Evolutionary conservation across 2,113 vertebrate species (phyloP).

Genomic region (Tetrax tetrax): DNA sequence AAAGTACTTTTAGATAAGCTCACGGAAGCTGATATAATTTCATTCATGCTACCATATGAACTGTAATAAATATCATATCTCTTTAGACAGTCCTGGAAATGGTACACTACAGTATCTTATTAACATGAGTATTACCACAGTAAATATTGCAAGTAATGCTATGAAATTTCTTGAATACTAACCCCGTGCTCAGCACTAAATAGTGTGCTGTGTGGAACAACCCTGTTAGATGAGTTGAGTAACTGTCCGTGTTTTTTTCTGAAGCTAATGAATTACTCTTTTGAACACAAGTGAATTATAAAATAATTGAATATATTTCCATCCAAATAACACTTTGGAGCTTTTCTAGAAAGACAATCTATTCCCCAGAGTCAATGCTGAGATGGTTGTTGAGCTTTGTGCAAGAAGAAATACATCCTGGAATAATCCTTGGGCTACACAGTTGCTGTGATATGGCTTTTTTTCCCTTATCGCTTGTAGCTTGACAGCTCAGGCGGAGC

Average conservation of each 20-base stretch:
- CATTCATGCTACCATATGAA: not conserved
- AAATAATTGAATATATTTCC: not conserved
- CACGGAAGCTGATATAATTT: not conserved
- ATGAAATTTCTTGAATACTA: not conserved
- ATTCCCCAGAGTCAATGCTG: not conserved
- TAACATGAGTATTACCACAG: not conserved
- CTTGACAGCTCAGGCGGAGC: not conserved
- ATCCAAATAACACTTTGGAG: not conserved
- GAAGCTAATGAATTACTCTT: not conserved
- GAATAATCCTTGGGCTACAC: accelerated
- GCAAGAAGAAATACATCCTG: not conserved
- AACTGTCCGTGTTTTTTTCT: not conserved
- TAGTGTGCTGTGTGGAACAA: not conserved
- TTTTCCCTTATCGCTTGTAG: not conserved
- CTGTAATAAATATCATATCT: not conserved
- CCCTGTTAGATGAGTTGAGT: not conserved
- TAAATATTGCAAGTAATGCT: not conserved
- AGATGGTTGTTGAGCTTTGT: not conserved
- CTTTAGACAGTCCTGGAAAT: not conserved
- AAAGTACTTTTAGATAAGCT: not conserved
- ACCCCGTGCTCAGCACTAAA: not conserved
- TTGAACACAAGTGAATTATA: not conserved
- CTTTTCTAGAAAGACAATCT: not conserved
- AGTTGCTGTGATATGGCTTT: not conserved
- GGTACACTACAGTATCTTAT: not conserved